A percentile compares a stretch with the other conserved stretches of the same genome.
These are phyloP conservation scores for Phalacrocorax pelagicus DNA, from an alignment of 2,113 vertebrate genomes.

Conservation along the genomic window DNA sequence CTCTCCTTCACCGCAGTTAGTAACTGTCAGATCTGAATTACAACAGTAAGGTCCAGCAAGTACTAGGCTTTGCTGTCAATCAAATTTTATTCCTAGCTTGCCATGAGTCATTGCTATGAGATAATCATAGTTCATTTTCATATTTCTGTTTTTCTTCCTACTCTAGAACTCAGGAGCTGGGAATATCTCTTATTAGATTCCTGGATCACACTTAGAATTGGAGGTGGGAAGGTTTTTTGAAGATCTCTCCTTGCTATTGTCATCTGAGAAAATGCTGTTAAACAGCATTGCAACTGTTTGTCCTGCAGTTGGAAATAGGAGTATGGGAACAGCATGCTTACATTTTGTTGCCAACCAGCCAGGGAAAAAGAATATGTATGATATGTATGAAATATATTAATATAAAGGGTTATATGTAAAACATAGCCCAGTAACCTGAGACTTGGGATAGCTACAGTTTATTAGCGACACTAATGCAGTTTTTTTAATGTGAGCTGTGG, in stretches of 20 bases:
- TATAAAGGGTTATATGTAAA: neutral
- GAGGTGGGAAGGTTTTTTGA: neutral
- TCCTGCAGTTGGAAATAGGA: neutral
- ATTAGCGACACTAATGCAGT: neutral
- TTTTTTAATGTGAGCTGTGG: neutral
- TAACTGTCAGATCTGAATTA: neutral
- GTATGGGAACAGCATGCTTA: neutral
- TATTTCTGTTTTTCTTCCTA: neutral
- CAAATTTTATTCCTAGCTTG: neutral
- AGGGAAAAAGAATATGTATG: neutral
- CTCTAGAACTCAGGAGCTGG: neutral
- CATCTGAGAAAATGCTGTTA: neutral
- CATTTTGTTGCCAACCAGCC: neutral
- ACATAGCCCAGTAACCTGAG: neutral
- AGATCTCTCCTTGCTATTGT: neutral
- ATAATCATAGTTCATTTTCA: neutral
- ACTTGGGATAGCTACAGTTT: neutral
- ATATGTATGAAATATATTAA: neutral
- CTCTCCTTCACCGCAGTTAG: neutral
- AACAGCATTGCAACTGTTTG: neutral
- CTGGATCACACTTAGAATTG: neutral
- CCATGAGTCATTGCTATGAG: neutral
- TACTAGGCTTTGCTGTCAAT: neutral
- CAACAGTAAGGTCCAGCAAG: neutral
- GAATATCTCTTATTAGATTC: neutral